Percentiles rank a stretch among this genome's conserved stretches.
Evolutionary conservation across 1,140 invertebrate species (phyloP).

Genomic region (Diachasma alloeum): DNA sequence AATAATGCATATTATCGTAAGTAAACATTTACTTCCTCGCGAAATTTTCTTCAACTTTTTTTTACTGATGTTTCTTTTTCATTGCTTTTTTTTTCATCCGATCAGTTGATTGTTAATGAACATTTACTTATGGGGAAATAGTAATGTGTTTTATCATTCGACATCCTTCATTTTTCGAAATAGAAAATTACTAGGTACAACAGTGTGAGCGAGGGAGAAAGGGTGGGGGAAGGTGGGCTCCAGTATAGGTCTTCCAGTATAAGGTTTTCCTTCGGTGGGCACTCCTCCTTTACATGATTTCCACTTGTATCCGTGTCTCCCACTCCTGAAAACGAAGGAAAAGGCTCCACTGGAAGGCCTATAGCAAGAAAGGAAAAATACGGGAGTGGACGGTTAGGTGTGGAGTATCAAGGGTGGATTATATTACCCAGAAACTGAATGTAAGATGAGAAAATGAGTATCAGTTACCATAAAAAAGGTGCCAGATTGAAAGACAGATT

Average conservation of each 20-base stretch:
- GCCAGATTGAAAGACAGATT: not conserved
- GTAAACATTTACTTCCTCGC: not conserved
- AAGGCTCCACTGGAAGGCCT: no score
- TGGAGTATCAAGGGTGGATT: not conserved
- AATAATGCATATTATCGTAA: not conserved
- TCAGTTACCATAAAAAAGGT: not conserved
- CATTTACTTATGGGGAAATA: not conserved
- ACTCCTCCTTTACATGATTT: no score
- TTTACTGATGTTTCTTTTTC: not conserved
- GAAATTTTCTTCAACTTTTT: slow-evolving; percentile 9
- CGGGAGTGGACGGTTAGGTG: not conserved
- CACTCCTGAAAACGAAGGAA: no score
- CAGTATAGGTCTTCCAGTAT: no score
- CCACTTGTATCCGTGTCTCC: no score
- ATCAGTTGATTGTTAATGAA: not conserved
- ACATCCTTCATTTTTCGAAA: not conserved
- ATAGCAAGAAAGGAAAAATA: not conserved
- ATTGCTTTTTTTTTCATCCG: not conserved
- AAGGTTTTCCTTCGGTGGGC: no score
- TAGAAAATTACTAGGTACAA: not conserved
- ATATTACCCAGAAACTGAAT: slow-evolving; percentile 1
- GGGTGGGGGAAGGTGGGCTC: not conserved
- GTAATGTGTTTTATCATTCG: not conserved
- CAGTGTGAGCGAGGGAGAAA: not conserved
- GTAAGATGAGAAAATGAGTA: slow-evolving; percentile 4